A percentile compares a stretch with the other conserved stretches of the same genome.
These are phyloP conservation scores for Atta cephalotes DNA, from an alignment of 1,140 invertebrate species.

Conservation along the genomic window DNA sequence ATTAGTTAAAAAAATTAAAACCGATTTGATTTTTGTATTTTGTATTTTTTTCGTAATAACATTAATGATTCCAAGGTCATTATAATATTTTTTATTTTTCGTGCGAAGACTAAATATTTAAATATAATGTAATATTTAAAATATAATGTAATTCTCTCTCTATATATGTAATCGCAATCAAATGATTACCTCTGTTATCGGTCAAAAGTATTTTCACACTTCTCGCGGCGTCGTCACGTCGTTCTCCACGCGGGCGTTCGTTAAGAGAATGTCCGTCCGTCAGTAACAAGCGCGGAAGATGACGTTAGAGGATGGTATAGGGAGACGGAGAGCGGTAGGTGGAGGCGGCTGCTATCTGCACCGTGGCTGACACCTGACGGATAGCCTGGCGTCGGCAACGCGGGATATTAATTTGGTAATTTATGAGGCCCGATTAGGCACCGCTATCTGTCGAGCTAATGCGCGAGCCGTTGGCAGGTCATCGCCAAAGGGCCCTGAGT, in stretches of 20 bases:
- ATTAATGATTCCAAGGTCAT: neutral
- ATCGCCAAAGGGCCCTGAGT: slow-evolving; percentile 78
- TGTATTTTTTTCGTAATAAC: neutral
- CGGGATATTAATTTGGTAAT: slow-evolving; percentile 86
- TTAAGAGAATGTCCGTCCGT: slow-evolving; percentile 57
- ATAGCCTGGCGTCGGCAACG: slow-evolving; percentile 82
- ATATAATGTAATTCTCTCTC: neutral
- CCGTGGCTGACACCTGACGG: slow-evolving; percentile 84
- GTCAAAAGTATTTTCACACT: slow-evolving; percentile 18
- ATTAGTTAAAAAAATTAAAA: neutral
- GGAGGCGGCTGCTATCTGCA: slow-evolving; percentile 81
- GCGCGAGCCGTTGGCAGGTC: slow-evolving; percentile 84
- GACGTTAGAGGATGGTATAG: slow-evolving; percentile 56
- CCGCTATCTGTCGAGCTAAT: slow-evolving; percentile 84
- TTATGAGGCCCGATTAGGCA: slow-evolving; percentile 85
- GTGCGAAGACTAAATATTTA: neutral
- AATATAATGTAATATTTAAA: neutral
- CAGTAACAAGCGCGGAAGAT: slow-evolving; percentile 54
- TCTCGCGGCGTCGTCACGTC: slow-evolving; percentile 22
- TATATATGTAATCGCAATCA: neutral
- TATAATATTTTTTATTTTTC: neutral
- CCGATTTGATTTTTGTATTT: neutral
- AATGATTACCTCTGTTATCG: neutral
- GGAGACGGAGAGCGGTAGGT: slow-evolving; percentile 68
- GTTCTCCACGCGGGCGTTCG: slow-evolving; percentile 43